phyloP scores from a whole-genome alignment of 2,113 vertebrate genomes.

The Scytalopus superciliaris region DNA sequence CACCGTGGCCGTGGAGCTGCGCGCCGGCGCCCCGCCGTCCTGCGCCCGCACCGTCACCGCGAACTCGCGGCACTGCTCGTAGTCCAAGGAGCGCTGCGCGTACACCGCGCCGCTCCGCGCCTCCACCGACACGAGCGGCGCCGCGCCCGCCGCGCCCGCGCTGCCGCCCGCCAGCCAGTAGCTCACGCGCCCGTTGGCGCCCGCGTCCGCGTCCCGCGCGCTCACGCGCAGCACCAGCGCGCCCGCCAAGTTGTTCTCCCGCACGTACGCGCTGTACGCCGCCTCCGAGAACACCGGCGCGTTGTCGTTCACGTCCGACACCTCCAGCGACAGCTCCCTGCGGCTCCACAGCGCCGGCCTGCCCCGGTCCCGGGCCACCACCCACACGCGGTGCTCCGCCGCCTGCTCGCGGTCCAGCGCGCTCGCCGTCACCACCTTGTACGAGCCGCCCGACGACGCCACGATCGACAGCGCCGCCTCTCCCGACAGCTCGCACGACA shows the following conservation, averaged over 20 bases:
- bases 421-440: slow-evolving; percentile 56
- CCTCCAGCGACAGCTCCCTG: not conserved
- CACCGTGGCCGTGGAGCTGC: too few species aligned
- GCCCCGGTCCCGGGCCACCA: not conserved
- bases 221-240: not conserved
- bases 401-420: not conserved
- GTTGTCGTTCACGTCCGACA: not conserved
- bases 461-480: slow-evolving; percentile 8
- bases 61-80: slow-evolving; percentile 72
- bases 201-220: too few species aligned
- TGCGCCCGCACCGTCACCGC: slow-evolving; percentile 59
- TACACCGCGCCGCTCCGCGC: slow-evolving; percentile 26
- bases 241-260: not conserved
- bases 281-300: not conserved
- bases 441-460: slow-evolving; percentile 28
- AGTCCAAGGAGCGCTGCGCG: slow-evolving; percentile 67
- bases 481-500: slow-evolving; percentile 7
- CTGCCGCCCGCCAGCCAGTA: too few species aligned
- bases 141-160: too few species aligned
- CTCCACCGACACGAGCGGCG: slow-evolving; percentile 43
- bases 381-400: not conserved
- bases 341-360: not conserved
- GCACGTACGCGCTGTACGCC: not conserved
- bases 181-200: too few species aligned
- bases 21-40: slow-evolving; percentile 52